Evolutionary conservation across 2,113 vertebrate genomes (phyloP), one percentile per base, ranked within the genome.

Genomic region (Archilochus colubris): DNA sequence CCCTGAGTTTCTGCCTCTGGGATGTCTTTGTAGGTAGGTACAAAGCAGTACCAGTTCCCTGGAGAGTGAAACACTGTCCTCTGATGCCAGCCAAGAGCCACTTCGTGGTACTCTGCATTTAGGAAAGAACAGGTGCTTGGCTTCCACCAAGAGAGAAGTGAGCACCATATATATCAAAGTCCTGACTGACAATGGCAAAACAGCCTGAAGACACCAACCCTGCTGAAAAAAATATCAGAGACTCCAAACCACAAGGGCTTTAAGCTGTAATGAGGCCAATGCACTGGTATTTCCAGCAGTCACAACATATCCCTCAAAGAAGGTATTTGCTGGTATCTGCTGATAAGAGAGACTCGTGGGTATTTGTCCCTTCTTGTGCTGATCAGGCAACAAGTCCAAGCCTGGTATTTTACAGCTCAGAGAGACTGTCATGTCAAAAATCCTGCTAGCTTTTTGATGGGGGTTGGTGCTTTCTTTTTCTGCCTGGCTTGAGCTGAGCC

Each of bases 401-500:
- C 89, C 86, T 82, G 74, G 89, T 85, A 74, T 43, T 85, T 87
- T 85, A 76, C 78, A 89, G 81, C 70, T 91, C 44, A 36, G 58
- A 38, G 30, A 75, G 40, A 57, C 54, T 5, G 5, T 70, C 44
- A 33, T 53, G 51, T 55, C 50, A 69, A 57, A 80, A 93, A 72
- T 48, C 54, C 36, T 36, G 15, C 46, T 19, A 36, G 28, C 43
- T 80, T 59, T 91, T 76, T 73, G 33, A 78, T 59, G 23, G 40
- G 30, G 13, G 5, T 43, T 76, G 28, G 30, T 77, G 72, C 70
- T 95, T 80, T 78, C 54, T 66, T 91, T 69, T 93, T 95, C 89
- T 91, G 92, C 90, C 72, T 91, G 82, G 59, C 63, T 88, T 94
- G 75, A 94, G 63, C 72, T 54, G 59, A 93, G 88, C 67, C 75